Evolutionary conservation across 2,888 invertebrate genomes (phyloP), one percentile per base, ranked within the genome.

Genomic region (Drosophila nr. perissopoda): DNA sequence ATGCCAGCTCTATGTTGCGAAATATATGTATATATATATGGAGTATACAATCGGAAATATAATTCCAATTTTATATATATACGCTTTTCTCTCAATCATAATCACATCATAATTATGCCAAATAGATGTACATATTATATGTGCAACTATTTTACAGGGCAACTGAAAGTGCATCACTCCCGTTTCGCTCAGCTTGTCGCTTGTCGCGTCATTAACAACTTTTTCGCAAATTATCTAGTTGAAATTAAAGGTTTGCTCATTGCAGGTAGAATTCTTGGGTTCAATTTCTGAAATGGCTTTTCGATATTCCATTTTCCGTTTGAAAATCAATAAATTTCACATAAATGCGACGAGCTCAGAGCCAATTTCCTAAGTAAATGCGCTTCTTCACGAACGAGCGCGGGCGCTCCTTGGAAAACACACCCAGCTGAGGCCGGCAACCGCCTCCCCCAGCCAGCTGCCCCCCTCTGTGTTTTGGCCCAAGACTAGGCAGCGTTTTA

Each of bases 291-390:
- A 54, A 67, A 36, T 65, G 49, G 27, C 59, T 27, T 3, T 59
- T 11, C 66, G 54, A 68, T 65, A 64, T 83, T 76, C 70, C 81
- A 75, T 72, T 86, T 83, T 63, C 68, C 64, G 74, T 77, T 86
- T 60, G 76, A 76, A 59, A 88, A 85, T 88, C 84, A 70, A 88
- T 88, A 82, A 86, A 80, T 88, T 83, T 83, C 71, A 85, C 75
- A 82, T 88, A 78, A 85, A 84, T 74, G 66, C 78, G 42, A 36
- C 21, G 10, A 54, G 79, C 65, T 57, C 51, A 29, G 66, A 74
- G 71, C 68, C 83, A 78, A 85, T 82, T 78, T 80, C 57, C 63
- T 46, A 81, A 74, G 73, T 81, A 78, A 85, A 78, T 82, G 83
- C 79, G 88, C 63, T 77, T 81, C 69, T 80, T 80, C 75, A 81